Evolutionary conservation across 2,888 invertebrate species (phyloP), one percentile per base, ranked within the genome.

Genomic region (Capitulum mitella): DNA sequence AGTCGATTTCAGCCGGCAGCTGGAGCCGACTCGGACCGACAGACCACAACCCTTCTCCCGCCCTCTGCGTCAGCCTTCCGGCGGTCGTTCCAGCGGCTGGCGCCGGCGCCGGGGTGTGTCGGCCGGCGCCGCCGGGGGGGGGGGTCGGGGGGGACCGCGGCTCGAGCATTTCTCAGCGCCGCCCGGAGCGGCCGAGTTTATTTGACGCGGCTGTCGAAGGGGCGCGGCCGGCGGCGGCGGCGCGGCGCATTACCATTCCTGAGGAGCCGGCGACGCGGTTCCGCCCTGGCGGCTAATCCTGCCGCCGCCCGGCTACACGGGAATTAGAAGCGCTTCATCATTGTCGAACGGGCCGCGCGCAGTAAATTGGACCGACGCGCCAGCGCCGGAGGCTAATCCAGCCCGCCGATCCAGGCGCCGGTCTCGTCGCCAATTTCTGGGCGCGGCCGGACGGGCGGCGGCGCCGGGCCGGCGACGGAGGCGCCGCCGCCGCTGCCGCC

Each of bases 251-350:
- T 70, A 70, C 40, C 40, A 70, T 29, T 70, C 70, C 58, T 58
- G 29, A 29, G 58, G n/a, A 26, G n/a, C 29, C 29, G 58, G n/a
- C 58, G n/a, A 5, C 58, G n/a, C 58, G 10, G 58, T 2, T 64
- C 32, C 64, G 64, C 29, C 58, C 64, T 3, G 34, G 34, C 34
- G 34, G 58, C 64, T 37, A 64, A 64, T 37, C 64, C 22, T 34
- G 34, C 22, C 16, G 64, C 34, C 32, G 34, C 64, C 70, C 70
- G n/a, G 12, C 70, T 70, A n/a, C 70, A 70, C 70, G 37, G 14
- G 40, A 70, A 70, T 70, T 70, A 70, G 26, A 70, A 34, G 10
- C 70, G 70, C 70, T 70, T 70, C 70, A 70, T 70, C 70, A 70
- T 70, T 40, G 70, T 70, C 70, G 40, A 22, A 40, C 10, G 70